These are phyloP conservation scores for Eublepharis macularius DNA, from an alignment of 2,113 vertebrate species.

Conservation along the genomic window DNA sequence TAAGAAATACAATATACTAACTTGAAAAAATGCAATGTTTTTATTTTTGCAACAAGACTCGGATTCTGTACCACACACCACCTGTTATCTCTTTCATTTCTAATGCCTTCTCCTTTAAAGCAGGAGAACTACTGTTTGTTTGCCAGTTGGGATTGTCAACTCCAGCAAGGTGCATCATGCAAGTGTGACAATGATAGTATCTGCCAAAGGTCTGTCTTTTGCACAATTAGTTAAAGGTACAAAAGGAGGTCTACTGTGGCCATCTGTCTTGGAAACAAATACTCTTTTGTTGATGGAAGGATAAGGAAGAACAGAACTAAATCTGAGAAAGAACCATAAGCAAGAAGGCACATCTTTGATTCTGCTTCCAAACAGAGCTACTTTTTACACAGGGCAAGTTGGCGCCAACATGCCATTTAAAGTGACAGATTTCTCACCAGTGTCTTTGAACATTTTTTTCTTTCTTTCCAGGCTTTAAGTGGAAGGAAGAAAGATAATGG, in stretches of 20 bases:
- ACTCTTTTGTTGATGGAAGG: constrained; percentile 5
- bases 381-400: constrained; percentile 30
- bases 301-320: neutral
- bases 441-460: neutral
- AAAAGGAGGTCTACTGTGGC: neutral
- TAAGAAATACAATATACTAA: too few relatives aligned
- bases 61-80: too few relatives aligned
- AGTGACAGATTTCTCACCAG: constrained; percentile 17
- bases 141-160: too few relatives aligned
- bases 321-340: neutral
- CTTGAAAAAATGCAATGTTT: too few relatives aligned
- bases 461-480: neutral
- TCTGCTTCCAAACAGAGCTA: neutral
- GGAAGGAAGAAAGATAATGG: neutral
- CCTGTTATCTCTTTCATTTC: too few relatives aligned
- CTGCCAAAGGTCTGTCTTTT: too few relatives aligned
- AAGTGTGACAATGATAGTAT: too few relatives aligned
- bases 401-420: neutral
- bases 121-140: too few relatives aligned
- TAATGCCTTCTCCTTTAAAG: too few relatives aligned
- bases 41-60: too few relatives aligned
- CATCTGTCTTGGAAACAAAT: neutral
- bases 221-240: neutral
- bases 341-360: neutral
- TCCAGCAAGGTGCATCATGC: too few relatives aligned